Conservation (phyloP, 2,797 vertebrate genomes). For the Scyliorhinus canicula region DNA sequence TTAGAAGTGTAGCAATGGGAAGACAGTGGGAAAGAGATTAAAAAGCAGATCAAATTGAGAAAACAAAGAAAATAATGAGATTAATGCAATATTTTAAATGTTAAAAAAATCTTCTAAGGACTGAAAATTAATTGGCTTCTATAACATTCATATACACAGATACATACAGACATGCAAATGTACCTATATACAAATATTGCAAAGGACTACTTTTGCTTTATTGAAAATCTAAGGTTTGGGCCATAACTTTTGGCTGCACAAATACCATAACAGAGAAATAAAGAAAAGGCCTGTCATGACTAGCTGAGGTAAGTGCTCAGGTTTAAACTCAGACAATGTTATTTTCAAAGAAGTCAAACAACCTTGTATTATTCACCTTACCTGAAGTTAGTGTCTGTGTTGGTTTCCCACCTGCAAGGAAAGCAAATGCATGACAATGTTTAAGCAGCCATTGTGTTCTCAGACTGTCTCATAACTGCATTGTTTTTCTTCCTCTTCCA, state of each 20-base stretch:
- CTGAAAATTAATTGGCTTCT: not conserved
- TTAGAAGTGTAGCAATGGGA: not conserved
- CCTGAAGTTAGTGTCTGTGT: conserved; percentile 23
- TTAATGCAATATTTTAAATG: not conserved
- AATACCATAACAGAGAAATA: not conserved
- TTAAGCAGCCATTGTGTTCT: not conserved
- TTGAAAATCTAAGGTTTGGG: not conserved
- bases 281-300: not conserved
- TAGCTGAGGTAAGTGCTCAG: too few species aligned
- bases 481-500: not conserved
- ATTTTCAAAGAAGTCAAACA: not conserved
- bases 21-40: not conserved
- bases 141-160: not conserved
- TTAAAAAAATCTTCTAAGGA: not conserved
- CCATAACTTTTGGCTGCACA: not conserved
- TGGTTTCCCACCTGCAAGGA: conserved; percentile 9
- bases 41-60: not conserved
- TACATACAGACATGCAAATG: not conserved
- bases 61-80: not conserved
- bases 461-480: not conserved
- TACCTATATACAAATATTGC: not conserved
- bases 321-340: not conserved
- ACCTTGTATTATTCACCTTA: not conserved
- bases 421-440: conserved; percentile 28
- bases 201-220: not conserved